Base-by-base conservation (phyloP, 2,113 vertebrate genomes). In the Tretioscincus oriximinensis region DNA sequence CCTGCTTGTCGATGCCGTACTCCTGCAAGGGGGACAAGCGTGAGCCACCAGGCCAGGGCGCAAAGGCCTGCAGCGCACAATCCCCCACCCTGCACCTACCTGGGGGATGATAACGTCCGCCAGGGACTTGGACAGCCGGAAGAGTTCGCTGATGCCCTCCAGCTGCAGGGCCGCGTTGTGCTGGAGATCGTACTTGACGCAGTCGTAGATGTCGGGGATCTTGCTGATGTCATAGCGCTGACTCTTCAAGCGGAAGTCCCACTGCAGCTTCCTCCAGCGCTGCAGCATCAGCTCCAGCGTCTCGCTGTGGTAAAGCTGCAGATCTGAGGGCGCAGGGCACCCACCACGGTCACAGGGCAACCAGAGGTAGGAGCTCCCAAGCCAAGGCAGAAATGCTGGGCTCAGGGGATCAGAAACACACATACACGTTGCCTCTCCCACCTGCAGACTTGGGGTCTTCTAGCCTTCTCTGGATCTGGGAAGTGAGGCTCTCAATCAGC, bases 191-290 rank as follows among this genome's bases (percentile, higher is more conserved):
- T 99, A 99, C 86, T 99, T 99, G 89, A 99, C 96, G 65, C 98
- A 99, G 94, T 99, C 98, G 0, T 99, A 99, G 84, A 99, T 99
- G 81, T 99, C 98, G 0, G 98, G 98, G 81, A 99, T 97, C 91
- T 99, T 99, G 91, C 98, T 99, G 93, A 99, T 99, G 91, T 99
- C 98, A 0, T 98, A 99, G 49, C 98, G 98, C 12, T 97, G 97
- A 0, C 93, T 99, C 93, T 98, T 99, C 96, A 99, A 96, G 84
- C 96, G 95, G 88, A 99, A 99, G 89, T 99, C 98, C 71, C 95
- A 92, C 92, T 99, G 97, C 60, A 99, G 95, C 88, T 99, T 99
- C 83, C 95, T 97, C 98, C 98, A 99, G 83, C 98, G 97, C 71
- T 99, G 98, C 80, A 99, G 93, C 98, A 99, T 99, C 86, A 99